Base-by-base conservation (phyloP, 2,888 invertebrate species). In the Ecliptopera silaceata region DNA sequence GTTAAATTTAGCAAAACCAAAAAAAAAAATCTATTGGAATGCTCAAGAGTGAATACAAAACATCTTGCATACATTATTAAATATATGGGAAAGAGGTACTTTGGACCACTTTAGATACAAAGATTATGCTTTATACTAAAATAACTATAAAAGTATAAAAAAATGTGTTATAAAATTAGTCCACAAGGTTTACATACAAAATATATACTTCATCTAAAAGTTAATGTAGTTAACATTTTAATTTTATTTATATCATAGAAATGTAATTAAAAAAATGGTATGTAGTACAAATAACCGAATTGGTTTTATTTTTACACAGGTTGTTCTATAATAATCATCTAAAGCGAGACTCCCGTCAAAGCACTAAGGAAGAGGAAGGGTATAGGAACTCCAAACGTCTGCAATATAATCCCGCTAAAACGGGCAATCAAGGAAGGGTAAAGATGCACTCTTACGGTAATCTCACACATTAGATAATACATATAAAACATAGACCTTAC, bases 401-500 rank as follows among this genome's bases (percentile, higher is more conserved):
- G 65, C 65, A 52, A 65, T 63, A 65, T 34, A 47, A 61, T 59
- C 65, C 56, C 59, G 41, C 26, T 58, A 15, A 8, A 17, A 57
- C 48, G 51, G 54, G 53, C 55, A 59, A 59, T 60, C 15, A 55
- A 47, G 58, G 56, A 58, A 41, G 44, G 56, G 52, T 26, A 26
- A 49, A 48, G 20, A 13, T 11, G 38, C 39, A 45, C 54, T 29
- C 31, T 46, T 13, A 15, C 39, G 8, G 45, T 26, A 13, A 32
- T 31, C 46, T 29, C 45, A 34, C 34, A 45, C 29, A 2, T 4
- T 42, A 42, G 13, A 48, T 43, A 43, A 43, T 31, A 34, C 6
- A 31, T 29, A 31, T 15, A 43, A 13, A 20, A 42, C 12, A 31
- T 11, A 20, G 34, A 36, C 36, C 1, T 6, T 10, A 41, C 2